Evolutionary conservation across 2,113 vertebrate species (phyloP).

Genomic region (Eubucco bourcierii): DNA sequence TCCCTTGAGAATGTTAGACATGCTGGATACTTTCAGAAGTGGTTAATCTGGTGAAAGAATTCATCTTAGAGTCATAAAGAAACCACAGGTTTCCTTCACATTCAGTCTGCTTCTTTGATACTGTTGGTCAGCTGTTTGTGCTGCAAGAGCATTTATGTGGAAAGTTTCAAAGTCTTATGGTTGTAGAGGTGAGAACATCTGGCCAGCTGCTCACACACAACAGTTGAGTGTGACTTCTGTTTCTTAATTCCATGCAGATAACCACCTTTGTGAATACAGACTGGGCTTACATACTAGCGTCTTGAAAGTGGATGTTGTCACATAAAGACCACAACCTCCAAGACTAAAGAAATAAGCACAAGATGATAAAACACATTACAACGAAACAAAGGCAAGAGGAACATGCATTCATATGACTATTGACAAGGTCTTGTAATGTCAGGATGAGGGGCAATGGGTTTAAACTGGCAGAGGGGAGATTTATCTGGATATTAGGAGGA

Average conservation of each 20-base stretch:
- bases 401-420: neutral
- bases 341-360: neutral
- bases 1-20: neutral
- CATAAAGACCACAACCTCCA: neutral
- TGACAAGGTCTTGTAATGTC: too few relatives aligned
- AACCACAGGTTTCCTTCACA: conserved; percentile 50
- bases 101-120: conserved; percentile 42
- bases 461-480: too few relatives aligned
- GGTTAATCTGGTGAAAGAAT: conserved; percentile 52
- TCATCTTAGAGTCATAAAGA: conserved; percentile 26
- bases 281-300: neutral
- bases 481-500: too few relatives aligned
- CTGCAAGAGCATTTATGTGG: neutral
- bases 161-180: neutral
- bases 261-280: neutral
- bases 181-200: neutral
- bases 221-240: neutral
- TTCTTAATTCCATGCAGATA: neutral
- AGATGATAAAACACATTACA: neutral
- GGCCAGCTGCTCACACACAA: neutral
- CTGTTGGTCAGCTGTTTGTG: neutral
- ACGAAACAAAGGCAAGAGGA: neutral
- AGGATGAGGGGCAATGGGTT: too few relatives aligned
- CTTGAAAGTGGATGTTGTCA: neutral
- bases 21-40: conserved; percentile 43